Conservation (phyloP, 2,888 invertebrate species). For the Anthoptus insignis region DNA sequence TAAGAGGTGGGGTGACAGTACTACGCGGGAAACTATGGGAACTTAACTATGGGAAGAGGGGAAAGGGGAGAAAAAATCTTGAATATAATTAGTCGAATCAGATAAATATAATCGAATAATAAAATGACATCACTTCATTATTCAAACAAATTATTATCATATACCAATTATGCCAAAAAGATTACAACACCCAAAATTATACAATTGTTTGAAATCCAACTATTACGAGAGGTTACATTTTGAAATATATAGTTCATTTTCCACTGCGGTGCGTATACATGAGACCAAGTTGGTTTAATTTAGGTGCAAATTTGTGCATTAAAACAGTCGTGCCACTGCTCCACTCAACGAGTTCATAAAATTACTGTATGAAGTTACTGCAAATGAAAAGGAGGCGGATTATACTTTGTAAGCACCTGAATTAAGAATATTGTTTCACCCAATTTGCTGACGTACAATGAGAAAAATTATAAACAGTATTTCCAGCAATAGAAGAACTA, state of each 20-base stretch:
- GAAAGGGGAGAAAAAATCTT: too few species aligned
- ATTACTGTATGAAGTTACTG: slow-evolving; percentile 4
- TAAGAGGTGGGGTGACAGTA: too few species aligned
- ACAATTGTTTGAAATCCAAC: not conserved
- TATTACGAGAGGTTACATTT: slow-evolving; percentile 2
- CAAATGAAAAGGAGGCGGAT: slow-evolving; percentile 8
- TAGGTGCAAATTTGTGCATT: slow-evolving; percentile 17
- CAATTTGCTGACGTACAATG: not conserved
- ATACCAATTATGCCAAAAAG: too few species aligned
- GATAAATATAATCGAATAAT: too few species aligned
- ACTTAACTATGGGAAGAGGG: too few species aligned
- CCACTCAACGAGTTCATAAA: slow-evolving; percentile 2
- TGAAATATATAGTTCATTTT: slow-evolving; percentile 7
- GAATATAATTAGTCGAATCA: too few species aligned
- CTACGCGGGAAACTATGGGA: too few species aligned
- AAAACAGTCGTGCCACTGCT: not conserved
- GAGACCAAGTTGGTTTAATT: slow-evolving; percentile 2
- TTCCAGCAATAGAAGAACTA: too few species aligned
- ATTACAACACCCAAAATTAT: too few species aligned
- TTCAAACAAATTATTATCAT: too few species aligned
- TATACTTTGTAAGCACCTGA: slow-evolving; percentile 5
- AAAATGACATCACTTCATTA: too few species aligned
- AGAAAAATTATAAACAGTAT: not conserved
- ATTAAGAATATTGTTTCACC: not conserved
- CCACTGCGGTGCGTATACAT: not conserved